Evolutionary conservation across 1,140 invertebrate species (phyloP), one percentile per base, ranked within the genome.

Genomic region (Centruroides sculpturatus): DNA sequence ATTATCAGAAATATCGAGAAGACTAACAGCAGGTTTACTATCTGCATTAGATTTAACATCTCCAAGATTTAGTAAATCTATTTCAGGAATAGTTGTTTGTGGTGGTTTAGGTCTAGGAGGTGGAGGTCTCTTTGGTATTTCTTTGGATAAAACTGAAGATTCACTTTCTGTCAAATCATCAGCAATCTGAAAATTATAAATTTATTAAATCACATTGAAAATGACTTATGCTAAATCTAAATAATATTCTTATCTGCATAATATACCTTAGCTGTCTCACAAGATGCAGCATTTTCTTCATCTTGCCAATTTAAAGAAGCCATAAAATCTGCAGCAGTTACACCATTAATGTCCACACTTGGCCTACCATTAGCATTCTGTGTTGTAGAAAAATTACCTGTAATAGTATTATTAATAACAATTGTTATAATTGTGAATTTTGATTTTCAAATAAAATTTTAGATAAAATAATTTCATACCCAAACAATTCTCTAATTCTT

Each of bases 401-500:
- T 41, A 6, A 23, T 23, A 23, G 23, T 23, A 23, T 23, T 23
- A 23, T 1, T 23, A 23, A 23, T 23, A 23, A 23, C 2, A 23
- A 23, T 23, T 23, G 23, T 23, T 23, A 1, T 23, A 23, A 23
- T 23, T 23, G 23, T 23, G 23, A 23, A 23, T 23, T 23, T 23
- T 23, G 23, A 23, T 23, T 23, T 23, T 23, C 23, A 23, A 23
- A 23, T 23, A 23, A 47, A 36, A 47, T 35, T 56, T 9, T 3
- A 36, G 35, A 56, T 47, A 9, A 13, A 56, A 56, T 56, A 47
- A 41, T 47, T 13, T 56, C 23, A 36, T 47, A 60, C 63, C 36
- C 60, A 63, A 58, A 50, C 57, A 60, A 9, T 56, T 87, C 55
- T 89, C 85, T 72, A 85, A 83, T 73, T 95, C 92, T 48, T 90